These are phyloP conservation scores for Epirrhoe tristata DNA, from an alignment of 2,888 invertebrate species.

Conservation along the genomic window DNA sequence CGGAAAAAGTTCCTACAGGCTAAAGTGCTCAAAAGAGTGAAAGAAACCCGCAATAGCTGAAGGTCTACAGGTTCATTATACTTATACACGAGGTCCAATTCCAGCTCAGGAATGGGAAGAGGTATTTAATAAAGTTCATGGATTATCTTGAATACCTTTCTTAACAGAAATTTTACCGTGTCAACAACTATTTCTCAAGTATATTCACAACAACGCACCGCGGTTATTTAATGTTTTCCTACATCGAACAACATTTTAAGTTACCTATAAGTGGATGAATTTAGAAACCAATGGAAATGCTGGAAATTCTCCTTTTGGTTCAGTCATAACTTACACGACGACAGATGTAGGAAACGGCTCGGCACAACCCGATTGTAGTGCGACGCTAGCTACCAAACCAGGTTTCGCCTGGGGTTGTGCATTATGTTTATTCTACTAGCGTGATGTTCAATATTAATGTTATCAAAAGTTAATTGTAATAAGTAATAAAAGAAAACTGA, in stretches of 20 bases:
- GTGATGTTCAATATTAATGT: too few relatives aligned
- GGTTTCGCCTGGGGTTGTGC: conserved; percentile 1
- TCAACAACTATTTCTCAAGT: background rate
- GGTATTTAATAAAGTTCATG: background rate
- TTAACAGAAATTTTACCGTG: background rate
- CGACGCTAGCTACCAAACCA: background rate
- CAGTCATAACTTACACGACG: conserved; percentile 37
- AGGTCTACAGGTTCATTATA: too few relatives aligned
- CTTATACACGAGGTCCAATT: too few relatives aligned
- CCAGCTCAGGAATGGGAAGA: background rate
- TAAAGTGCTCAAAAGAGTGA: too few relatives aligned
- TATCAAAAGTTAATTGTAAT: too few relatives aligned
- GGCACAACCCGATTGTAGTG: conserved; percentile 42
- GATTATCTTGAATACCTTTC: background rate
- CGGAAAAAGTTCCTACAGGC: too few relatives aligned
- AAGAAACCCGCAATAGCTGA: too few relatives aligned
- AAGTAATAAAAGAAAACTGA: background rate
- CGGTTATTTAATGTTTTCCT: background rate
- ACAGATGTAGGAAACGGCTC: conserved; percentile 51
- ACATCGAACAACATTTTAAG: background rate
- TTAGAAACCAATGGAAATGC: conserved; percentile 19
- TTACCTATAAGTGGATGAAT: background rate
- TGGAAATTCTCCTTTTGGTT: conserved; percentile 18
- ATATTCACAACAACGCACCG: background rate
- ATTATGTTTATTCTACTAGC: background rate